These are phyloP conservation scores for Sussaba pulchella DNA, from an alignment of 2,888 invertebrate genomes.

Conservation along the genomic window DNA sequence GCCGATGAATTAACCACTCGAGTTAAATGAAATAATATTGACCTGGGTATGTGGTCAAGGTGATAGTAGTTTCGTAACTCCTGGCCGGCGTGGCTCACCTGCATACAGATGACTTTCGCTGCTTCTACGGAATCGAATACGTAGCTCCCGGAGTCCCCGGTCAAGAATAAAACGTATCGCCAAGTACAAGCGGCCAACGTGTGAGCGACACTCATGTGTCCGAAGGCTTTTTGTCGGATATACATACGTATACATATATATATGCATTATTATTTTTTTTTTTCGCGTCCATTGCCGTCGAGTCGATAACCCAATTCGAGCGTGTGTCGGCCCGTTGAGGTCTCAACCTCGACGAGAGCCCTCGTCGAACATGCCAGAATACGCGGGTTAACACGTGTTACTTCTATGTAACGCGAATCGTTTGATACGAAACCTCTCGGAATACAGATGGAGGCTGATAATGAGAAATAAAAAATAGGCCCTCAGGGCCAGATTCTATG, in stretches of 20 bases:
- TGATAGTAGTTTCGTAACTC: slow-evolving; percentile 80
- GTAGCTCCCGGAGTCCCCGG: slow-evolving; percentile 1
- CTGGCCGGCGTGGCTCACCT: slow-evolving; percentile 72
- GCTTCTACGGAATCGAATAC: slow-evolving; percentile 34
- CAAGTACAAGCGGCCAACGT: background rate
- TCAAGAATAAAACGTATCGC: slow-evolving; percentile 40
- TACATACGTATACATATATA: too few relatives aligned
- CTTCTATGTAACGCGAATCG: background rate
- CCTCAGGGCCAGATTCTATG: too few relatives aligned
- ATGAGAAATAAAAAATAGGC: background rate
- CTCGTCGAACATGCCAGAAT: slow-evolving; percentile 21
- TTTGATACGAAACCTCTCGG: background rate
- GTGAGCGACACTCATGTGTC: too few relatives aligned
- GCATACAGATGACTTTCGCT: slow-evolving; percentile 76
- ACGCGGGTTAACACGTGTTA: background rate
- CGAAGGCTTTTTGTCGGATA: slow-evolving; percentile 25
- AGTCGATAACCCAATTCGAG: slow-evolving; percentile 63
- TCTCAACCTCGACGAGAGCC: slow-evolving; percentile 51
- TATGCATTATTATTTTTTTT: slow-evolving; percentile 11
- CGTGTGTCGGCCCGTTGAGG: slow-evolving; percentile 14
- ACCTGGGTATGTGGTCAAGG: slow-evolving; percentile 82
- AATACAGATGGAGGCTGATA: slow-evolving; percentile 1
- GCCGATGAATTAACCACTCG: slow-evolving; percentile 49
- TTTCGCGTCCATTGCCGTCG: slow-evolving; percentile 46
- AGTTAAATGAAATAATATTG: slow-evolving; percentile 69